Evolutionary conservation across 1,140 invertebrate genomes (phyloP).

Genomic region (Chymomyza costata): DNA sequence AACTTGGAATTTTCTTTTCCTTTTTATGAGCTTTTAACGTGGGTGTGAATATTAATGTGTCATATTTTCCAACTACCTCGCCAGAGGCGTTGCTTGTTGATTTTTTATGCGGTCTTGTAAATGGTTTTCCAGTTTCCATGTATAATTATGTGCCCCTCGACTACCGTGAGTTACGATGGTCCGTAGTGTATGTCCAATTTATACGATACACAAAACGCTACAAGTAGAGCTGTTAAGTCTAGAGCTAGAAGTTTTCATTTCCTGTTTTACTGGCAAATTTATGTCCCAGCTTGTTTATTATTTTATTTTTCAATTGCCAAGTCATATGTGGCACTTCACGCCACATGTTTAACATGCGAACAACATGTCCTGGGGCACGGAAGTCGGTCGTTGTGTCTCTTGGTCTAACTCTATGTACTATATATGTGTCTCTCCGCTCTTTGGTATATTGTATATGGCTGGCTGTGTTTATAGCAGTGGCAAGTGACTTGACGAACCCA

Average conservation of each 20-base stretch:
- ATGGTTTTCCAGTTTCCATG: conserved; percentile 40
- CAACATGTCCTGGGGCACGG: conserved; percentile 37
- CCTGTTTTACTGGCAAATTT: conserved; percentile 53
- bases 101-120: conserved; percentile 48
- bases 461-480: no score
- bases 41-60: conserved; percentile 70
- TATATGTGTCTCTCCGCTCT: no score
- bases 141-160: no score
- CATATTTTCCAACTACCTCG: conserved; percentile 44
- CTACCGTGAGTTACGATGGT: no score
- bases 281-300: conserved; percentile 12
- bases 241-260: no score
- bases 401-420: no score
- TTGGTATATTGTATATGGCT: no score
- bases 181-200: no score
- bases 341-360: conserved; percentile 67
- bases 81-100: conserved; percentile 62
- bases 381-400: conserved; percentile 38
- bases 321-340: conserved; percentile 42
- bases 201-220: no score
- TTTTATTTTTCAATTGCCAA: conserved; percentile 67
- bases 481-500: no score
- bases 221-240: no score
- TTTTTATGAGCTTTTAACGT: conserved; percentile 72
- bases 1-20: conserved; percentile 42